Percentiles rank a stretch among this genome's conserved stretches.
These are phyloP conservation scores for Mormyrops boulengeri DNA, from an alignment of 2,797 vertebrate species.

Conservation along the genomic window DNA sequence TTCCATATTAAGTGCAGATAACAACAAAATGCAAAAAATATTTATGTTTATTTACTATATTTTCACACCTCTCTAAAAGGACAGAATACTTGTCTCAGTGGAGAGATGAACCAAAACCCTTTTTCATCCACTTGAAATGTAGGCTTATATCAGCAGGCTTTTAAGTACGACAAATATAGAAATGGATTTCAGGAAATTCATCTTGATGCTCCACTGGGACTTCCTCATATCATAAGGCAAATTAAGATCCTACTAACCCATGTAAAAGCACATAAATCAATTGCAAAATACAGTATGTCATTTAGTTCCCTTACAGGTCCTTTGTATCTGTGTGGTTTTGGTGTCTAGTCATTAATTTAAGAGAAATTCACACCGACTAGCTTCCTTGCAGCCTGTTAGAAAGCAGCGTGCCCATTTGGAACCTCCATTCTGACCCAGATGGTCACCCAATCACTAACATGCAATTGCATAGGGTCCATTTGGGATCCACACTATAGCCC, in stretches of 20 bases:
- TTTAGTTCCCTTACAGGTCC: neutral
- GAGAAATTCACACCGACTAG: neutral
- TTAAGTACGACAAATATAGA: neutral
- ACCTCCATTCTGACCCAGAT: neutral
- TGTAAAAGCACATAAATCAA: neutral
- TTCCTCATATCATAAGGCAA: neutral
- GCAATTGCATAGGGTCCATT: neutral
- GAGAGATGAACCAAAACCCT: neutral
- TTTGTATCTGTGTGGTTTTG: neutral
- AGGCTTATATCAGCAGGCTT: conserved; percentile 4
- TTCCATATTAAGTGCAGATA: neutral
- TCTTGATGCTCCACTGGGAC: neutral
- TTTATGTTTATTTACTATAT: neutral
- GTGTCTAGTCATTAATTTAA: neutral
- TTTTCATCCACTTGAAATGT: neutral
- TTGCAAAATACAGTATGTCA: neutral
- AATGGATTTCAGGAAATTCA: neutral
- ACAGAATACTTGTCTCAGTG: neutral
- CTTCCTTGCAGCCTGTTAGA: neutral
- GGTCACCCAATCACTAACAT: neutral
- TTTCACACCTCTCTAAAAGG: neutral
- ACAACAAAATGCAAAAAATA: neutral
- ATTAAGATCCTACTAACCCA: neutral
- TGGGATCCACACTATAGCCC: neutral
- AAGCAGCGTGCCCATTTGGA: neutral